Evolutionary conservation across 1,140 invertebrate species (phyloP), one percentile per base, ranked within the genome.

Genomic region (Adoxophyes honmai): DNA sequence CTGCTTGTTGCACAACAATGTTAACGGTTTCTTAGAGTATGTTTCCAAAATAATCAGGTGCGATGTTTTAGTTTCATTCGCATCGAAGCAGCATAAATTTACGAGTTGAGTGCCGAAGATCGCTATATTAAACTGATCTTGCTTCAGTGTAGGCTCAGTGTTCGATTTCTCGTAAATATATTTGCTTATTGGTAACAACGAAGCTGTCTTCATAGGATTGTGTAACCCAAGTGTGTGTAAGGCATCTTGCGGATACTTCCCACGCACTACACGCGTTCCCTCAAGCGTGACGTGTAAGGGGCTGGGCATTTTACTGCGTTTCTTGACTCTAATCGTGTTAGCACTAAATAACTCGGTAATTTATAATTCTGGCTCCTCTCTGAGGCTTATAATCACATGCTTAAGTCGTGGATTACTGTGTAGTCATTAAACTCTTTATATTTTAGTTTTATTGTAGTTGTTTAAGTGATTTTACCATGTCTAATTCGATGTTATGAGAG

Each of bases 191-290:
- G 65, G 61, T 70, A 70, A 68, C 70, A 74, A 73, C 60, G 60
- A 71, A 79, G 70, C 68, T 77, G 71, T 80, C 67, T 75, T 77
- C 68, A 56, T 62, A 67, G 76, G 75, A 81, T 82, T 80, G 81
- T 84, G 84, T 83, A 84, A 84, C 72, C 64, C 67, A 79, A 87
- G 81, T 79, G 78, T 83, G 78, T 83, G 77, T 78, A 80, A 75
- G 78, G 69, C 66, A 73, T 78, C 70, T 73, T 75, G 69, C 62
- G 66, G 66, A 70, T 64, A 65, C 75, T 85, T 86, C 82, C 85
- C 85, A 86, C 85, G 82, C 81, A 75, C 62, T 68, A 75, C 64
- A 55, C 69, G 60, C 53, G 70, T 44, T 68, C 74, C 70, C 66
- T 74, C 74, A 69, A 78, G 71, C 85, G 81, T 88, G 70, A 83